Evolutionary conservation across 2,797 vertebrate genomes (phyloP).

Genomic region (Chaetodon trifasciatus): DNA sequence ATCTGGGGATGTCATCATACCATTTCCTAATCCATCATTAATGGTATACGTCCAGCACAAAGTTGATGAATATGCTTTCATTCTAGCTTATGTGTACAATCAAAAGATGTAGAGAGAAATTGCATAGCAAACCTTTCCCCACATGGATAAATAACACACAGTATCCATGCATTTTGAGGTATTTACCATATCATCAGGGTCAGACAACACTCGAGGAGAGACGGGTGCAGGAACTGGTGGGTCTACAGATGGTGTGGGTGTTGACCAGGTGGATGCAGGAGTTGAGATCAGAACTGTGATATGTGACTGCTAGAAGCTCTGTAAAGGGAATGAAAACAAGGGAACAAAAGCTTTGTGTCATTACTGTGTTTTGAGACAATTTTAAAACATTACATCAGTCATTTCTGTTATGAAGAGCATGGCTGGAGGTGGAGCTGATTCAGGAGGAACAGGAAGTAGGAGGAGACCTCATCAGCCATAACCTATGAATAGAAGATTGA

Average conservation of each 20-base stretch:
- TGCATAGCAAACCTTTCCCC: background rate
- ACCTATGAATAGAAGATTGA: too few species aligned
- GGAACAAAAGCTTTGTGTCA: background rate
- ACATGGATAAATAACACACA: too few species aligned
- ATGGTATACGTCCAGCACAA: background rate
- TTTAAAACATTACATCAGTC: background rate
- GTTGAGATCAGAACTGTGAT: too few species aligned
- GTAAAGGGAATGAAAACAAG: background rate
- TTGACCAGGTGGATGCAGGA: background rate
- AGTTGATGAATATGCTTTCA: background rate
- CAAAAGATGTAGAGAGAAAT: background rate
- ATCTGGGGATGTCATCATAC: background rate
- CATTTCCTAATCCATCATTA: background rate
- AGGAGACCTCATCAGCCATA: too few species aligned
- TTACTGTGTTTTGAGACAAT: background rate
- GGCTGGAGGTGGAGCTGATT: slow-evolving; percentile 2
- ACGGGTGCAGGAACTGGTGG: background rate
- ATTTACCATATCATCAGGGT: background rate
- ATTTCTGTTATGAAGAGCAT: background rate
- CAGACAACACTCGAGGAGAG: background rate
- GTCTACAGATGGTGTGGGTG: slow-evolving; percentile 2
- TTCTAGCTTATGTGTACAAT: background rate
- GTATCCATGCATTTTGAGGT: too few species aligned
- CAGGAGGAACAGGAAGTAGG: background rate
- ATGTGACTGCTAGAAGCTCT: slow-evolving; percentile 3